Evolutionary conservation across 2,113 vertebrate species (phyloP), one percentile per base, ranked within the genome.

Genomic region (Trematomus loennbergii): DNA sequence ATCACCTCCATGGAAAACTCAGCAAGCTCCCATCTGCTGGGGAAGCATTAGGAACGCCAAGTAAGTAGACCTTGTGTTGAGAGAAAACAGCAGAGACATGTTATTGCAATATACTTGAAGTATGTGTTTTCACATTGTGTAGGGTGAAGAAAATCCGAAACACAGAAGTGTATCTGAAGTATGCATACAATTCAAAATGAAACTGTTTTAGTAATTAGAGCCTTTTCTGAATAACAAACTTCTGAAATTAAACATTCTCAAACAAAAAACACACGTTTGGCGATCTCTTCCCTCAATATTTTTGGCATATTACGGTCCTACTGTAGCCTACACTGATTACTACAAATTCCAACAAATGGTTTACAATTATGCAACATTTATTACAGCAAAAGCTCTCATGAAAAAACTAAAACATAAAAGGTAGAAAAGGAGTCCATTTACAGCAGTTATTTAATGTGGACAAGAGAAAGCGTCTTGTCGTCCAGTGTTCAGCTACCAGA

Each of bases 41-140:
- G 55, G 22, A 69, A 16, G 15, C 15, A 60, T 48, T 7, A 15
- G 22, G 46, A 73, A 61, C 48, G 46, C 13, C 5, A 40, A 36
- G 9, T 25, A 57, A 52, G 61, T 45, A n/a, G 11, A 68, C 3
- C 12, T 12, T 12, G 12, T 36, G 48, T 36, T 36, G 17, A n/a
- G 43, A n/a, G 12, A 22, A 20, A 54, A 55, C 15, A 48, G n/a
- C 17, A 75, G 80, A 68, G 70, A 59, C 9, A 20, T 4, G 1
- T 69, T 76, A 84, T 59, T 78, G 71, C 81, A 72, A 82, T 71
- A n/a, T 11, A 22, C 61, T 20, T 4, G 25, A 45, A 8, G 4
- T 11, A 16, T 20, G 45, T 9, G 25, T 85, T 76, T 87, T 90
- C 85, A 89, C 85, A 90, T 88, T 86, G 61, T 67, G 58, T 57